phyloP scores from a whole-genome alignment of 2,113 vertebrate genomes.

The Probosciger aterrimus region DNA sequence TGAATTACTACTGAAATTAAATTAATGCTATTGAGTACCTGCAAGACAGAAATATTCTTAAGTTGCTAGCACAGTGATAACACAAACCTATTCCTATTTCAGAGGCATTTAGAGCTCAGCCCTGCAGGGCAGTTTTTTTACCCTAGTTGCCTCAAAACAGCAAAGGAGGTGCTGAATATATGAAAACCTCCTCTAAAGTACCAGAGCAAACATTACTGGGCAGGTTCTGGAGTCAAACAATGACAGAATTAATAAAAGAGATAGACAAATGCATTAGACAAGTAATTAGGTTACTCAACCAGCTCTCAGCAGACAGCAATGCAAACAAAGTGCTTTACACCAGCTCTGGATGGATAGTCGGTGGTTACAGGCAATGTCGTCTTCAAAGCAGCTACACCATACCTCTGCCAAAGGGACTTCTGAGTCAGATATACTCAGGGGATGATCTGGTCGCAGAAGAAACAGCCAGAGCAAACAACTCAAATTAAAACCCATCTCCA shows the following conservation, averaged over 20 bases:
- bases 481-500: background rate
- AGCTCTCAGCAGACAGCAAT: background rate
- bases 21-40: background rate
- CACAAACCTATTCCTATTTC: background rate
- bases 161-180: background rate
- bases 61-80: background rate
- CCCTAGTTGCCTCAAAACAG: background rate
- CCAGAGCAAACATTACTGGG: background rate
- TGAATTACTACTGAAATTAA: background rate
- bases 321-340: background rate
- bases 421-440: background rate
- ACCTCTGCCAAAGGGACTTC: background rate
- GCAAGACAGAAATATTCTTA: background rate
- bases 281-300: background rate
- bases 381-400: background rate
- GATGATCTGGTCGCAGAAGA: background rate
- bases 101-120: background rate
- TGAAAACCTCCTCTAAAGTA: background rate
- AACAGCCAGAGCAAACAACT: background rate
- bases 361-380: background rate
- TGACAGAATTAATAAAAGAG: background rate
- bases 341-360: background rate
- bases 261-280: background rate
- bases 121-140: background rate
- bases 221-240: background rate